Evolutionary conservation across 2,888 invertebrate species (phyloP).

Genomic region (Nematopogon swammerdamellus): DNA sequence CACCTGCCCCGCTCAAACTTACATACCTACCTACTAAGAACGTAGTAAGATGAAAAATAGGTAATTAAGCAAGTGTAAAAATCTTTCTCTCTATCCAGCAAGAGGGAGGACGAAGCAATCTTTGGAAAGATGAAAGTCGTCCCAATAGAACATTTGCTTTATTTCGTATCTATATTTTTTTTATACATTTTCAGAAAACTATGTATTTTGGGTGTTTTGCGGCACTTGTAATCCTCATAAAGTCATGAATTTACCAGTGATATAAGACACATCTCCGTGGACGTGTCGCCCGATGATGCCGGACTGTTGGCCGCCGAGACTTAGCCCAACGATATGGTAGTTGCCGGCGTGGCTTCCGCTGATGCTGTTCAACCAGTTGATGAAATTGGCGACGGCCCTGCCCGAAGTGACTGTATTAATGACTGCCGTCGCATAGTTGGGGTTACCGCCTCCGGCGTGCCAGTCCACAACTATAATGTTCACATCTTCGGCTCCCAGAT

Average conservation of each 20-base stretch:
- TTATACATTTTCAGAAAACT: too few relatives aligned
- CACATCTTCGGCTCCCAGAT: conserved; percentile 15
- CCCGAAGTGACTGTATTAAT: not conserved
- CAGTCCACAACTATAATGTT: conserved; percentile 18
- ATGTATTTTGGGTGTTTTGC: too few relatives aligned
- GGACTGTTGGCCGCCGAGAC: conserved; percentile 21
- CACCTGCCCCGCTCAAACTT: too few relatives aligned
- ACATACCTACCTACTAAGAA: too few relatives aligned
- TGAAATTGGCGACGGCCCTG: conserved; percentile 7
- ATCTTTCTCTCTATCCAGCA: too few relatives aligned
- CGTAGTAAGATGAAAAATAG: too few relatives aligned
- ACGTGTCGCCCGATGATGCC: conserved; percentile 20
- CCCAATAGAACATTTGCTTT: too few relatives aligned
- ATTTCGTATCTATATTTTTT: too few relatives aligned
- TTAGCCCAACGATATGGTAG: conserved; percentile 19
- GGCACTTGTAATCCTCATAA: too few relatives aligned
- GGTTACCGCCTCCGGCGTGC: conserved; percentile 11
- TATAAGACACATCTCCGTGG: conserved; percentile 15
- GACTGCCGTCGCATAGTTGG: conserved; percentile 11
- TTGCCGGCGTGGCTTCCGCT: conserved; percentile 12
- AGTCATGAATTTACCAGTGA: conserved; percentile 19
- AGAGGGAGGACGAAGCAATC: too few relatives aligned
- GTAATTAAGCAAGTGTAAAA: too few relatives aligned
- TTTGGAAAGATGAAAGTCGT: too few relatives aligned
- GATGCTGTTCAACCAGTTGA: conserved; percentile 16